Evolutionary conservation across 2,113 vertebrate genomes (phyloP), one percentile per base, ranked within the genome.

Genomic region (Charina bottae): DNA sequence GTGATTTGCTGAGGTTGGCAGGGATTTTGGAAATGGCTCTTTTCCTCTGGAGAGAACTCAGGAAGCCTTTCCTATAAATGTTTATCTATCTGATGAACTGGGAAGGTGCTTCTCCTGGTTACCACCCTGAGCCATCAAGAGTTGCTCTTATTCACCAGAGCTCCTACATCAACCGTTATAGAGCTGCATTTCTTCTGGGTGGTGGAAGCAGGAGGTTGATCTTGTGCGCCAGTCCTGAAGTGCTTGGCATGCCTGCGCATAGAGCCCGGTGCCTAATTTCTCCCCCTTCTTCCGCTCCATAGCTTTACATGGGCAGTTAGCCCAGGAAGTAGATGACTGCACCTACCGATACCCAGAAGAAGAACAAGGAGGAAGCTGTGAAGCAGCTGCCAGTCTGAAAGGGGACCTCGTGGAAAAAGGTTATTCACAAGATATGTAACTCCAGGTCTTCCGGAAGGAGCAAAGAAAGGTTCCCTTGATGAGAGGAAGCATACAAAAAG

Each of bases 311-410:
- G 92, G 95, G 0, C 97, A 94, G 1, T 94, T 94, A 0, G 26
- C 94, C 46, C 97, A 97, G 21, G 97, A 97, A 55, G 97, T 98
- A 2, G 98, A 98, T 21, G 96, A 94, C 26, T 98, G 98, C 83
- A 99, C 98, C 84, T 99, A 97, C 92, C 97, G 95, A 2, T 98
- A 98, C 86, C 98, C 99, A 0, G 97, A 99, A 90, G 98, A 99
- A 89, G 99, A 99, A 85, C 97, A 98, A 96, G 98, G 97, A 93
- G 2, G 97, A 97, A 90, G 96, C 86, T 1, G 97, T 97, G 89
- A 96, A 2, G 94, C 95, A 60, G 62, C 91, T 59, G 15, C 96
- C 85, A 96, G 37, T n/a, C 15, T 46, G 56, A 89, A 84, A 1
- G 0, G 49, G 2, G 0, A 4, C 0, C 2, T 37, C 4, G 19